Percentiles rank a stretch among this genome's conserved stretches.
Conservation (phyloP, 1,140 invertebrate species). For the Plutomurus gul region DNA sequence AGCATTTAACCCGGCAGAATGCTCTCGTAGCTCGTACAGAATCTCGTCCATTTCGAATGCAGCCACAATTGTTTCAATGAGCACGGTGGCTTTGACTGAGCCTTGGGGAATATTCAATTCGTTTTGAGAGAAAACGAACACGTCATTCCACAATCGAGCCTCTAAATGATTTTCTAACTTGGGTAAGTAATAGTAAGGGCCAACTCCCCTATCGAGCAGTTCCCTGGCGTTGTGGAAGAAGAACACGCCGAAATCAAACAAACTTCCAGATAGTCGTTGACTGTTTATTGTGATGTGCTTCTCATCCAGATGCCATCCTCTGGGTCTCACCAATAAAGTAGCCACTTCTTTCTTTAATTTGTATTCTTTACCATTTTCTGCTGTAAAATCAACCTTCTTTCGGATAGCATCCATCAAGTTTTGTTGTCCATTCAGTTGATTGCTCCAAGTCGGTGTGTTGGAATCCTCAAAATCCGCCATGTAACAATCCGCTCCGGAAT, state of each 20-base stretch:
- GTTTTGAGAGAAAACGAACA: slow-evolving; percentile 69
- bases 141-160: slow-evolving; percentile 71
- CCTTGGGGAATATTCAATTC: slow-evolving; percentile 62
- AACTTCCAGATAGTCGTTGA: slow-evolving; percentile 57
- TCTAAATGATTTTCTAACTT: slow-evolving; percentile 67
- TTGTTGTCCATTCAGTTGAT: slow-evolving; percentile 59
- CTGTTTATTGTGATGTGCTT: slow-evolving; percentile 59
- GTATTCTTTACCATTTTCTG: slow-evolving; percentile 45
- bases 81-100: slow-evolving; percentile 71
- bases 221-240: slow-evolving; percentile 69
- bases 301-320: slow-evolving; percentile 61
- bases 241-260: slow-evolving; percentile 72
- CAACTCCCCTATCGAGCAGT: slow-evolving; percentile 63
- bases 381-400: slow-evolving; percentile 55
- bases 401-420: slow-evolving; percentile 59
- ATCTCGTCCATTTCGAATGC: slow-evolving; percentile 73
- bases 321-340: slow-evolving; percentile 57
- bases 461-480: slow-evolving; percentile 61
- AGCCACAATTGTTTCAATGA: slow-evolving; percentile 74
- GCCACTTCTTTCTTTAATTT: slow-evolving; percentile 44
- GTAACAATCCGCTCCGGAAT: slow-evolving; percentile 56
- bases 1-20: slow-evolving; percentile 73
- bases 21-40: slow-evolving; percentile 67
- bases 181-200: slow-evolving; percentile 71
- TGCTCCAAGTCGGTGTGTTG: slow-evolving; percentile 60